Conservation (phyloP, 2,113 vertebrate genomes). For the Bombycilla garrulus region DNA sequence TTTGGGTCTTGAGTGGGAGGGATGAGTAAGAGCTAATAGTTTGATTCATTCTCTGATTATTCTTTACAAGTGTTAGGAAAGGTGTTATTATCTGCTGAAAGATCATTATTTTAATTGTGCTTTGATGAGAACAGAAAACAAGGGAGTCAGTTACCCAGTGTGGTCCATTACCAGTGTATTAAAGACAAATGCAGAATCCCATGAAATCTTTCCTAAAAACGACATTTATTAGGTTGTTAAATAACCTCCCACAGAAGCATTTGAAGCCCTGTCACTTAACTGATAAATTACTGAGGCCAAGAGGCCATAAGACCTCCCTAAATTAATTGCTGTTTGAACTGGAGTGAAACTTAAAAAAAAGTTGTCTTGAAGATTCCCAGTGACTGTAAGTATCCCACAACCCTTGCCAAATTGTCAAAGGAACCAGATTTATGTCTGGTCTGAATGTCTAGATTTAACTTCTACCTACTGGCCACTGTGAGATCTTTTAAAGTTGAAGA, state of each 20-base stretch:
- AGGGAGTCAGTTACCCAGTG: neutral
- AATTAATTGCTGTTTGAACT: neutral
- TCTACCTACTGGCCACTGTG: neutral
- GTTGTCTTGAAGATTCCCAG: neutral
- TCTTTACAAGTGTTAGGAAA: neutral
- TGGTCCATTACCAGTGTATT: neutral
- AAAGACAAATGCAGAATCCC: neutral
- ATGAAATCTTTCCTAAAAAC: neutral
- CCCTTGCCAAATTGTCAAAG: neutral
- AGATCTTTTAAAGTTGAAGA: neutral
- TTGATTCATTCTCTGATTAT: slow-evolving; percentile 12
- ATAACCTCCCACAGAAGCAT: neutral
- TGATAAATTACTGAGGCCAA: neutral
- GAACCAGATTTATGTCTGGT: neutral
- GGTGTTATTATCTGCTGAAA: slow-evolving; percentile 1
- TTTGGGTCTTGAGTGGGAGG: neutral
- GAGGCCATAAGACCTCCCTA: neutral
- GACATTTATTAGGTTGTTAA: slow-evolving; percentile 26
- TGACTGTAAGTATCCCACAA: neutral
- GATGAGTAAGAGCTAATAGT: neutral
- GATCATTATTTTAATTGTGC: slow-evolving; percentile 16
- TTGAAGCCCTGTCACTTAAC: neutral
- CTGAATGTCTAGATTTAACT: neutral
- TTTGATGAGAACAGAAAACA: slow-evolving; percentile 4
- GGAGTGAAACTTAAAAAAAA: neutral